A percentile compares a stretch with the other conserved stretches of the same genome.
Conservation (phyloP, 2,888 invertebrate species). For the Apodemia hepburni region DNA sequence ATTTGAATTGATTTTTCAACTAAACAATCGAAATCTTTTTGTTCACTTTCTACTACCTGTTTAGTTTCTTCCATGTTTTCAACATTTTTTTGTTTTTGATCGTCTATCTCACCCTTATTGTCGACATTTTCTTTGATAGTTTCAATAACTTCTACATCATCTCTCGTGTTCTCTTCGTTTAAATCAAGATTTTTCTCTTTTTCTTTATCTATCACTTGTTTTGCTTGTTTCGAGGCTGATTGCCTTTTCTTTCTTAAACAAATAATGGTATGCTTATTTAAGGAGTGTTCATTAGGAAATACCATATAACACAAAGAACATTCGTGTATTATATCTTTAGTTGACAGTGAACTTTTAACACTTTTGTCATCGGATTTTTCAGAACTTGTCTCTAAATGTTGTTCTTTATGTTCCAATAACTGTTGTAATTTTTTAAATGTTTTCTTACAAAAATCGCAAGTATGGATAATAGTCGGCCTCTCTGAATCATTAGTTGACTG, state of each 20-base stretch:
- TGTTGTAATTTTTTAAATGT: conserved; percentile 67
- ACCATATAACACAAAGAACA: conserved; percentile 77
- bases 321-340: conserved; percentile 74
- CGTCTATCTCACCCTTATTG: neutral
- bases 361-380: conserved; percentile 71
- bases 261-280: conserved; percentile 62
- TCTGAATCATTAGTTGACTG: conserved; percentile 37
- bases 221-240: conserved; percentile 42
- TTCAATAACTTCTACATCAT: conserved; percentile 24
- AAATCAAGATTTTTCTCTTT: neutral
- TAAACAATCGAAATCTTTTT: neutral
- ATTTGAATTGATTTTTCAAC: neutral
- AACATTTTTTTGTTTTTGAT: conserved; percentile 8
- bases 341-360: conserved; percentile 61
- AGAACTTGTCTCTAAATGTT: conserved; percentile 60
- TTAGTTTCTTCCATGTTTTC: neutral
- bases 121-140: conserved; percentile 27
- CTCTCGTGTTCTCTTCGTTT: conserved; percentile 16
- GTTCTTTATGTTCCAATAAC: conserved; percentile 70
- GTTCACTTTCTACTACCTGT: neutral
- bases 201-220: conserved; percentile 36
- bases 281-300: conserved; percentile 73
- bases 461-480: conserved; percentile 41
- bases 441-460: conserved; percentile 69
- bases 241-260: conserved; percentile 69